phyloP scores from a whole-genome alignment of 1,140 invertebrate species.

The Anadara kagoshimensis region DNA sequence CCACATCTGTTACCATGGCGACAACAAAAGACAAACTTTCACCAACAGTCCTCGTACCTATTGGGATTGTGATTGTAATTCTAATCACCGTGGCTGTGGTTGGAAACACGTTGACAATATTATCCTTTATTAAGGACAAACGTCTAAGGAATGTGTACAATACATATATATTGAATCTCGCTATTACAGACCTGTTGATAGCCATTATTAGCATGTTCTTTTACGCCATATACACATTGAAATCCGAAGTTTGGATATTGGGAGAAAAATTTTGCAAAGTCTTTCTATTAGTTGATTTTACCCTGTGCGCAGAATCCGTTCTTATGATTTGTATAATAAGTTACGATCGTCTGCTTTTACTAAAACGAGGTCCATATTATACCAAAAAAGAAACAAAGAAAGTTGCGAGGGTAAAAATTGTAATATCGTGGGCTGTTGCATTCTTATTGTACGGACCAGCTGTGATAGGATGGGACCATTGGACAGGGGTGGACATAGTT shows the following conservation, averaged over 20 bases:
- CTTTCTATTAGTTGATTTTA: slow-evolving; percentile 40
- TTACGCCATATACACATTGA: slow-evolving; percentile 18
- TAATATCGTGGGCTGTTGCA: slow-evolving; percentile 31
- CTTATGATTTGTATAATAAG: slow-evolving; percentile 46
- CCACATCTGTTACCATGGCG: too few relatives aligned
- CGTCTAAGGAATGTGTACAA: slow-evolving; percentile 53
- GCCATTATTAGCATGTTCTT: slow-evolving; percentile 44
- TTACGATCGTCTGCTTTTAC: slow-evolving; percentile 36
- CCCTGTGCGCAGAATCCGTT: slow-evolving; percentile 37
- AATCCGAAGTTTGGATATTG: slow-evolving; percentile 31
- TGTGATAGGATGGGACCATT: slow-evolving; percentile 42
- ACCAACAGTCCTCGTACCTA: too few relatives aligned
- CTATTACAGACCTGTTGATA: slow-evolving; percentile 54
- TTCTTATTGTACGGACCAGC: slow-evolving; percentile 45
- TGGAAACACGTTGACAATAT: slow-evolving; percentile 53
- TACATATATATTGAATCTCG: slow-evolving; percentile 57
- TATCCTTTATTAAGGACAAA: slow-evolving; percentile 48
- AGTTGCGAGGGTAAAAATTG: slow-evolving; percentile 22
- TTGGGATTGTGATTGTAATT: too few relatives aligned
- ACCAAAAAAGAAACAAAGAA: slow-evolving; percentile 24
- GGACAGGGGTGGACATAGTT: slow-evolving; percentile 16
- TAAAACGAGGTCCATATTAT: slow-evolving; percentile 32
- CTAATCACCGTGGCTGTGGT: neutral
- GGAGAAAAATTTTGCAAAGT: slow-evolving; percentile 36
- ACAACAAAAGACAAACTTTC: too few relatives aligned